These are phyloP conservation scores for Actinernus sp. DNA, from an alignment of 92 coral and sea anemone genomes.

Conservation along the genomic window DNA sequence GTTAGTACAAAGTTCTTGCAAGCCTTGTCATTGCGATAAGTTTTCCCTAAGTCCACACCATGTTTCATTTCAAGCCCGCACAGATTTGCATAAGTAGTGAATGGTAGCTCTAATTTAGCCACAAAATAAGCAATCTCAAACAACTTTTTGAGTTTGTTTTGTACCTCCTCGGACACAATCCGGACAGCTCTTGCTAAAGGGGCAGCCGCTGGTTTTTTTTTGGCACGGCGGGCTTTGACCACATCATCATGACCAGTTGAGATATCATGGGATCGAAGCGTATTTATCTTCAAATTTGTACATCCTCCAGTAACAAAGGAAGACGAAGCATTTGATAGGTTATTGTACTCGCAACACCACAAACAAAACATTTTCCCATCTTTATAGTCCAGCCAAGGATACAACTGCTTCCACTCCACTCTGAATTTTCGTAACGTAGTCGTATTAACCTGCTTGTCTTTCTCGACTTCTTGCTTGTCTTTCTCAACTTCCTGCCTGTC, in stretches of 20 bases:
- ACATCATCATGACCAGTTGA: conserved; percentile 33
- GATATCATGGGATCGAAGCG: conserved; percentile 22
- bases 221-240: conserved; percentile 25
- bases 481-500: too few species aligned
- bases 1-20: conserved; percentile 35
- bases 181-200: conserved; percentile 47
- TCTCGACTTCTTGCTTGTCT: too few species aligned
- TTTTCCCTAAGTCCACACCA: conserved; percentile 21
- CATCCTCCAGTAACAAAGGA: too few species aligned
- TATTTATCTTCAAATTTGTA: too few species aligned
- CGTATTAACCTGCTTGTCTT: too few species aligned
- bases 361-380: too few species aligned
- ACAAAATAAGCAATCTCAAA: conserved; percentile 45
- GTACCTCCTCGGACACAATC: too few species aligned
- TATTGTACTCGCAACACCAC: too few species aligned
- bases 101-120: conserved; percentile 51
- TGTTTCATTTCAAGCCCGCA: conserved; percentile 36
- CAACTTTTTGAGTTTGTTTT: conserved; percentile 41
- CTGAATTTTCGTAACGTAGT: too few species aligned
- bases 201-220: conserved; percentile 44
- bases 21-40: conserved; percentile 39
- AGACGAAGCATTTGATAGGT: too few species aligned
- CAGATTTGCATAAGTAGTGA: conserved; percentile 36
- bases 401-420: too few species aligned
- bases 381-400: too few species aligned